Evolutionary conservation across 2,113 vertebrate genomes (phyloP).

Genomic region (Nothoprocta pentlandii): DNA sequence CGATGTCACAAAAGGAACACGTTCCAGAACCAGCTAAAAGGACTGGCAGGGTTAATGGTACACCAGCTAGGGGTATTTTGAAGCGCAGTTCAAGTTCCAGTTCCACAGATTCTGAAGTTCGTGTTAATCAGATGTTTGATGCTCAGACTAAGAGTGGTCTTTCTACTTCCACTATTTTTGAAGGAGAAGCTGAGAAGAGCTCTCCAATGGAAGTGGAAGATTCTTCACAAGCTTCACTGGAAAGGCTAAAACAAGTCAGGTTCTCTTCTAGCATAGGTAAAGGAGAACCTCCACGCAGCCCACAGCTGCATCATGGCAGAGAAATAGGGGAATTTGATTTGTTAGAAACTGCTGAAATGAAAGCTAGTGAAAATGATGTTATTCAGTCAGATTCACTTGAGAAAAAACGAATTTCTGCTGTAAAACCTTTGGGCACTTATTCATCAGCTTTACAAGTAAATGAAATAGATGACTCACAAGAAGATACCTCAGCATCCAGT

Average conservation of each 20-base stretch:
- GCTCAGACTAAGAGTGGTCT: slow-evolving; percentile 65
- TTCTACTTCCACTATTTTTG: slow-evolving; percentile 65
- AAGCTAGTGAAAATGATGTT: not conserved
- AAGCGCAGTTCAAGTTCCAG: slow-evolving; percentile 84
- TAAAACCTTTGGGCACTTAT: slow-evolving; percentile 6
- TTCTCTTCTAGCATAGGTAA: slow-evolving; percentile 74
- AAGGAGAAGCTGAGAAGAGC: slow-evolving; percentile 68
- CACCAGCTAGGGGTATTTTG: slow-evolving; percentile 78
- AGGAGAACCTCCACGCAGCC: slow-evolving; percentile 50
- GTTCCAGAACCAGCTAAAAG: slow-evolving; percentile 34
- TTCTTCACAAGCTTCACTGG: slow-evolving; percentile 51
- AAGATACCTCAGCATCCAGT: not conserved
- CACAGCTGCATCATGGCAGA: slow-evolving; percentile 17
- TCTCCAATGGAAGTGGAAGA: slow-evolving; percentile 7
- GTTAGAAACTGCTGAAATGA: slow-evolving; percentile 68
- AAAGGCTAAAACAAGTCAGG: slow-evolving; percentile 86
- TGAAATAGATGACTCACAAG: not conserved
- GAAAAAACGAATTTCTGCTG: not conserved
- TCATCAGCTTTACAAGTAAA: slow-evolving; percentile 15
- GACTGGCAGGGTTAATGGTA: slow-evolving; percentile 33
- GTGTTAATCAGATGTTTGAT: slow-evolving; percentile 61
- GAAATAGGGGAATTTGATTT: slow-evolving; percentile 78
- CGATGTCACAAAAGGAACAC: slow-evolving; percentile 59
- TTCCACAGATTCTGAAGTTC: slow-evolving; percentile 84
- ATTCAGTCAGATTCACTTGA: not conserved